Percentiles rank a stretch among this genome's conserved stretches.
phyloP scores from a whole-genome alignment of 2,113 vertebrate species.

The Spheniscus mendiculus region DNA sequence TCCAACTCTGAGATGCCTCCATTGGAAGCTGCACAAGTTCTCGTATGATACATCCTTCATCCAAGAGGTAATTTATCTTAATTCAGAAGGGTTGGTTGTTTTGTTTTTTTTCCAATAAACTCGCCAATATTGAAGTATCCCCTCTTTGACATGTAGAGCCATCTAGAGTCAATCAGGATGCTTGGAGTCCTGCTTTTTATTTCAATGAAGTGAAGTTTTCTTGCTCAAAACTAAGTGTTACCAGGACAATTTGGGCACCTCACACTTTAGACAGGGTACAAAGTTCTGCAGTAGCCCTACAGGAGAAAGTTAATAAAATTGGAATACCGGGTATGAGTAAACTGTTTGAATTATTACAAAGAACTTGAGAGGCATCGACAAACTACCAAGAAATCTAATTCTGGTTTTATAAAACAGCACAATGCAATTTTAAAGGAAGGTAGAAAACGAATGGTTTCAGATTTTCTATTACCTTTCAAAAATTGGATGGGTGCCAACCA shows the following conservation, averaged over 20 bases:
- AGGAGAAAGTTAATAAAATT: background rate
- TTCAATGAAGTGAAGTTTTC: background rate
- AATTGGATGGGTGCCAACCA: background rate
- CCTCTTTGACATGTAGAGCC: background rate
- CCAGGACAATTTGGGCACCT: background rate
- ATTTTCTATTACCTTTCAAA: background rate
- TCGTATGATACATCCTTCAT: background rate
- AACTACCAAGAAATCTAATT: background rate
- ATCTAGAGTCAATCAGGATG: background rate
- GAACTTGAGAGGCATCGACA: background rate
- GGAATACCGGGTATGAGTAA: background rate
- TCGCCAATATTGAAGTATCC: accelerated
- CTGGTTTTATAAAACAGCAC: background rate
- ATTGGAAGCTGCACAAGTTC: accelerated
- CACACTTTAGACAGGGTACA: background rate
- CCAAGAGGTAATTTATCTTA: background rate
- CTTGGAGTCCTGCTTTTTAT: background rate
- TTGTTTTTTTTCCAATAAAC: background rate
- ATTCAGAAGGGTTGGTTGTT: too few species aligned
- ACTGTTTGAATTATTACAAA: background rate
- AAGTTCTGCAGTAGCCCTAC: background rate
- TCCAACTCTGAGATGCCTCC: background rate
- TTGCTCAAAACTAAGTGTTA: background rate
- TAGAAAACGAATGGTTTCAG: background rate
- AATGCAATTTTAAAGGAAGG: background rate